Evolutionary conservation across 2,888 invertebrate species (phyloP).

Genomic region (Trissolcus brochymenae): DNA sequence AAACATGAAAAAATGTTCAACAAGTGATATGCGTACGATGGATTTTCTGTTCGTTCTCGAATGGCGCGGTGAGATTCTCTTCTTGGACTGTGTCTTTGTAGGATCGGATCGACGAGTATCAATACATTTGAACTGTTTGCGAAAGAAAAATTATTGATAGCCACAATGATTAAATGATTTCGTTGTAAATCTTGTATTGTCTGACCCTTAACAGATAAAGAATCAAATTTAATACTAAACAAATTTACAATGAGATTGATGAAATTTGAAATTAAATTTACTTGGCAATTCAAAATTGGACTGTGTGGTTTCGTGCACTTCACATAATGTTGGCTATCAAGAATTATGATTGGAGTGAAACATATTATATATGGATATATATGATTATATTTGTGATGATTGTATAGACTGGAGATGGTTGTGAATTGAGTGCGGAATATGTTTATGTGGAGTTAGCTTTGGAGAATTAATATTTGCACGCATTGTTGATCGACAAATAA

Average conservation of each 20-base stretch:
- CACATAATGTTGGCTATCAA: neutral
- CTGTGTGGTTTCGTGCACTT: neutral
- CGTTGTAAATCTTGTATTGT: too few relatives aligned
- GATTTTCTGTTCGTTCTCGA: too few relatives aligned
- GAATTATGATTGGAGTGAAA: slow-evolving; percentile 34
- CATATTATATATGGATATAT: slow-evolving; percentile 38
- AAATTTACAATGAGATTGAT: neutral
- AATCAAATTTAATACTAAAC: neutral
- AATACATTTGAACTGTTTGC: too few relatives aligned
- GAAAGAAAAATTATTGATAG: too few relatives aligned
- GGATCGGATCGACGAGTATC: too few relatives aligned
- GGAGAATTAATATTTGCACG: slow-evolving; percentile 49
- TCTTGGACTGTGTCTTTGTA: too few relatives aligned
- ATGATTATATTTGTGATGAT: slow-evolving; percentile 53
- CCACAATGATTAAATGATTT: too few relatives aligned
- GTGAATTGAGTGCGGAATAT: slow-evolving; percentile 53
- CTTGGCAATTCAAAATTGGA: neutral
- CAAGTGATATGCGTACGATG: too few relatives aligned
- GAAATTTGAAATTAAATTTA: neutral
- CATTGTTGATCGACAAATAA: slow-evolving; percentile 50
- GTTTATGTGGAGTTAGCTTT: slow-evolving; percentile 53
- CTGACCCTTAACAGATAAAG: too few relatives aligned
- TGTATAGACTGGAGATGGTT: slow-evolving; percentile 57
- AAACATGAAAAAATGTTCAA: too few relatives aligned
- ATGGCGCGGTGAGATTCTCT: too few relatives aligned